Evolutionary conservation across 1,140 invertebrate species (phyloP).

Genomic region (Brachionus plicatilis): DNA sequence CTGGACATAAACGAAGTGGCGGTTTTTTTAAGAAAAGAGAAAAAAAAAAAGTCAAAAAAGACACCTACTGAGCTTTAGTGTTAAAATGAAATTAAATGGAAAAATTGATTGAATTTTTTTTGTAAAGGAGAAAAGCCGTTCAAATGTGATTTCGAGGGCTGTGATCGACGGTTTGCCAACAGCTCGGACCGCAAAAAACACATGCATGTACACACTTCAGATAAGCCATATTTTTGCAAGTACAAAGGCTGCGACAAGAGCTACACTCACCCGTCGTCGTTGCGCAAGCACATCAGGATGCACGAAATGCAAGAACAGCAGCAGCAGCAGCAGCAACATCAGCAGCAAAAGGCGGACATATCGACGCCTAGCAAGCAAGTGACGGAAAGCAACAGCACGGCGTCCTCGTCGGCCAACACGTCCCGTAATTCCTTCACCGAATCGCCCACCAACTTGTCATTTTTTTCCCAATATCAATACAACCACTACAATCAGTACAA

Average conservation of each 20-base stretch:
- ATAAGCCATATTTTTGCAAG: conserved; percentile 98
- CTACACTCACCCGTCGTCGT: conserved; percentile 79
- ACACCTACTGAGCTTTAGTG: background rate
- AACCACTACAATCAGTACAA: conserved; percentile 7
- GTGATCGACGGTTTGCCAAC: conserved; percentile 93
- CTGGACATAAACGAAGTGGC: background rate
- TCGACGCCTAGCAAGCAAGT: background rate
- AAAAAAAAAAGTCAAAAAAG: background rate
- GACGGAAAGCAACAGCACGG: background rate
- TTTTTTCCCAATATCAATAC: conserved; percentile 16
- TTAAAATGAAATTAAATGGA: background rate
- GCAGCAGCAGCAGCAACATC: conserved; percentile 2
- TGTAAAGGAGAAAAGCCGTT: conserved; percentile 91
- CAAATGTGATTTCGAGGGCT: conserved; percentile 80
- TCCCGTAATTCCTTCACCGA: conserved; percentile 20
- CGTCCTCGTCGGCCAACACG: background rate
- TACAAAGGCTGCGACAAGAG: conserved; percentile 94
- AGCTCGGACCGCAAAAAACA: conserved; percentile 98
- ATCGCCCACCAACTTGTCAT: conserved; percentile 10
- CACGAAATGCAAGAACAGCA: conserved; percentile 23
- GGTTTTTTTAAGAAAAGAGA: conserved; percentile 3
- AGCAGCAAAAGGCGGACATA: background rate
- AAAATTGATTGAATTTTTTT: conserved; percentile 31
- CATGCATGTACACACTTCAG: conserved; percentile 95
- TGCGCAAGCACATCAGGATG: conserved; percentile 40